Evolutionary conservation across 2,888 invertebrate genomes (phyloP).

Genomic region (Tetragnatha montana): DNA sequence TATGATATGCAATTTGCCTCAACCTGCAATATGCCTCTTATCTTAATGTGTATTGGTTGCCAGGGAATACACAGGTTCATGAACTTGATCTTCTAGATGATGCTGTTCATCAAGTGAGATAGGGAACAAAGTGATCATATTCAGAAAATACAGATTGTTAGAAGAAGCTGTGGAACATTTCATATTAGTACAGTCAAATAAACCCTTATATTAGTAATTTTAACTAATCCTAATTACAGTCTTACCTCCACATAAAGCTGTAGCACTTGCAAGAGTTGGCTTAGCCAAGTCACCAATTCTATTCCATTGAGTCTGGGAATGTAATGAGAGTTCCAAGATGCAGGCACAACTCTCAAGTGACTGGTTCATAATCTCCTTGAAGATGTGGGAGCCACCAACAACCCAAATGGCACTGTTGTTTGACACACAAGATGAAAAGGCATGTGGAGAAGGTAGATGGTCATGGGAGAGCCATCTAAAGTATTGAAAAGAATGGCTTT

Average conservation of each 20-base stretch:
- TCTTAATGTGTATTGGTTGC: too few species aligned
- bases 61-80: too few species aligned
- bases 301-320: conserved; percentile 11
- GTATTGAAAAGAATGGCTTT: background rate
- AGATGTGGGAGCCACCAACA: conserved; percentile 21
- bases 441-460: background rate
- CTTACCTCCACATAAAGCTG: conserved; percentile 20
- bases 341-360: conserved; percentile 22
- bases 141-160: too few species aligned
- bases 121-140: too few species aligned
- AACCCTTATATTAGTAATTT: too few species aligned
- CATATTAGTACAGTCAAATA: too few species aligned
- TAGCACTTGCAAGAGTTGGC: conserved; percentile 27
- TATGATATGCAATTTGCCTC: too few species aligned
- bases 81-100: too few species aligned
- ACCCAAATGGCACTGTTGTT: background rate
- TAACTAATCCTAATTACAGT: background rate
- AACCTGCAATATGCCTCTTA: too few species aligned
- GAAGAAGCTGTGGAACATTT: too few species aligned
- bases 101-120: too few species aligned
- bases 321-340: conserved; percentile 27
- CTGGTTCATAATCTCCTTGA: background rate
- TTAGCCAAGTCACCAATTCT: background rate
- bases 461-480: background rate
- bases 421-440: conserved; percentile 14